phyloP scores from a whole-genome alignment of 2,888 invertebrate species.

The Elysia crispata region DNA sequence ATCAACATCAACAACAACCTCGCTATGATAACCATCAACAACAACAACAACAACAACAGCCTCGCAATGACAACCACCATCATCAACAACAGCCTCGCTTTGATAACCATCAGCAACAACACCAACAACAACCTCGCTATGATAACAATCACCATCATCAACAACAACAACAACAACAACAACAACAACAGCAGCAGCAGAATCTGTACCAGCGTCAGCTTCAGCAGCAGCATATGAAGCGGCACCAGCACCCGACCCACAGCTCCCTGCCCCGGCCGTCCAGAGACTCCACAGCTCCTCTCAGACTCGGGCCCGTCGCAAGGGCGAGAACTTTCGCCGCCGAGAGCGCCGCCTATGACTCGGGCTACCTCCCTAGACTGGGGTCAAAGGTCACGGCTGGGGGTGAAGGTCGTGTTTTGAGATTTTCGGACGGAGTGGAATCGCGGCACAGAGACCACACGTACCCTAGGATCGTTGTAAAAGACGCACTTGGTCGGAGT shows the following conservation, averaged over 20 bases:
- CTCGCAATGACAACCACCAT: too few relatives aligned
- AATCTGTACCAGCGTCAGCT: conserved; percentile 6
- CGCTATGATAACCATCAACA: too few relatives aligned
- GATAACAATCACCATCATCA: neutral
- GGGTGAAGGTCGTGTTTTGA: neutral
- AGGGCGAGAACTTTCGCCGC: neutral
- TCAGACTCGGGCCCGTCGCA: conserved; percentile 31
- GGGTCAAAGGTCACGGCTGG: neutral
- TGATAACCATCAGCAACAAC: neutral
- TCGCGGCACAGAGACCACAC: neutral
- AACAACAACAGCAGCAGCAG: conserved; percentile 18
- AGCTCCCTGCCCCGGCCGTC: neutral
- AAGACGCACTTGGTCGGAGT: conserved; percentile 59
- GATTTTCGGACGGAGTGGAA: too few relatives aligned
- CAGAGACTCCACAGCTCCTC: neutral
- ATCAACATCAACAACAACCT: too few relatives aligned
- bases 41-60: too few relatives aligned
- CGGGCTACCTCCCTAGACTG: too few relatives aligned
- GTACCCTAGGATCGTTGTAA: conserved; percentile 61
- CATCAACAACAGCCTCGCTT: neutral
- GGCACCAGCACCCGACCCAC: neutral
- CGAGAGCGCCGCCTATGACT: neutral
- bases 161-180: neutral
- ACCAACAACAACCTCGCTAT: too few relatives aligned
- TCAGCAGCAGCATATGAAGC: conserved; percentile 5